Conservation (phyloP, 2,888 invertebrate species). For the Megastigmus dorsalis region DNA sequence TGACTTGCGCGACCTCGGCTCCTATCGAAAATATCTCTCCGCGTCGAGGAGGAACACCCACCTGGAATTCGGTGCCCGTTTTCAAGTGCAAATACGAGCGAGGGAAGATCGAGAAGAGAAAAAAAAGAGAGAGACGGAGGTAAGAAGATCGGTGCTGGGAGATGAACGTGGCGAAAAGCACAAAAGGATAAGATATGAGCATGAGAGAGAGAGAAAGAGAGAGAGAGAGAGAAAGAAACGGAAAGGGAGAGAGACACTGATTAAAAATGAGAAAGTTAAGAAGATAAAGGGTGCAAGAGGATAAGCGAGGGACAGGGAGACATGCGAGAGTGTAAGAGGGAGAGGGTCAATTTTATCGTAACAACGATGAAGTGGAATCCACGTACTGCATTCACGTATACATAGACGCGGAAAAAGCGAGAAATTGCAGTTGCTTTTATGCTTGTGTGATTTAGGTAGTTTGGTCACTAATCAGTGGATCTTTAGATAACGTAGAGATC, state of each 20-base stretch:
- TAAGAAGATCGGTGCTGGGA: slow-evolving; percentile 23
- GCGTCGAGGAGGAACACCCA: slow-evolving; percentile 57
- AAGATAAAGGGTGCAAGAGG: slow-evolving; percentile 10
- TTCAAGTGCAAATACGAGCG: slow-evolving; percentile 41
- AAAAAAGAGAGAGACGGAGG: background rate
- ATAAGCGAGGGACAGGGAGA: too few relatives aligned
- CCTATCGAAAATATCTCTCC: slow-evolving; percentile 35
- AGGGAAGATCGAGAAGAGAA: background rate
- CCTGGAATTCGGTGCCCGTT: slow-evolving; percentile 53
- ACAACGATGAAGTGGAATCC: too few relatives aligned
- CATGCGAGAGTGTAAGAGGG: too few relatives aligned
- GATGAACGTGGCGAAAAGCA: slow-evolving; percentile 38
- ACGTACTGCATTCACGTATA: too few relatives aligned
- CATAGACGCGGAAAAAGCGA: too few relatives aligned
- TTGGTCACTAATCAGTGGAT: too few relatives aligned
- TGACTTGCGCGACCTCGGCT: slow-evolving; percentile 66
- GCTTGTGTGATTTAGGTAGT: too few relatives aligned
- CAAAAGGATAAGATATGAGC: slow-evolving; percentile 19
- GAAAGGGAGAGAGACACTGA: background rate
- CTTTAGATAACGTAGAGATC: too few relatives aligned
- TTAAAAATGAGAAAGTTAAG: slow-evolving; percentile 21
- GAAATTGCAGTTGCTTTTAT: too few relatives aligned
- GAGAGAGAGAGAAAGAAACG: background rate
- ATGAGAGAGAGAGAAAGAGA: background rate
- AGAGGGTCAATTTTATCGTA: too few relatives aligned